Percentiles rank a stretch among this genome's conserved stretches.
Evolutionary conservation across 2,888 invertebrate genomes (phyloP).

Genomic region (Anagyrus pseudococci): DNA sequence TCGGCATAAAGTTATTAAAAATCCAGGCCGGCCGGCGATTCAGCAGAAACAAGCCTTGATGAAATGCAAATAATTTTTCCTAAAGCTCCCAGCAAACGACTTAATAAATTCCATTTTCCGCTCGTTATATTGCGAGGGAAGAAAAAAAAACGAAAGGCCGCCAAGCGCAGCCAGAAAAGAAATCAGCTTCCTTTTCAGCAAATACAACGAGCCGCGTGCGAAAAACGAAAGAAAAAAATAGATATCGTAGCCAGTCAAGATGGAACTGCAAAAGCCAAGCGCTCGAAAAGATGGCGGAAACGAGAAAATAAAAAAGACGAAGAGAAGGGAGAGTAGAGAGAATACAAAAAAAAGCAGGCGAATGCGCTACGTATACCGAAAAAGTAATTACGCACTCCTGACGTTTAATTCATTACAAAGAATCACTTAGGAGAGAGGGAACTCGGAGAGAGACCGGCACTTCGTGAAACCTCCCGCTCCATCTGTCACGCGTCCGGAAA

Average conservation of each 20-base stretch:
- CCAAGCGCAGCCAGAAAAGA: no score
- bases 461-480: constrained; percentile 4
- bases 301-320: background rate
- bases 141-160: background rate
- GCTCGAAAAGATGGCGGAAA: background rate
- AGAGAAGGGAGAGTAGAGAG: background rate
- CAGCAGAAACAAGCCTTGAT: background rate
- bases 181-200: background rate
- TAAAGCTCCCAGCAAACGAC: background rate
- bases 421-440: constrained; percentile 15
- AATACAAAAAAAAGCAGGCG: background rate
- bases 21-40: background rate
- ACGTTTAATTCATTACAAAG: constrained; percentile 30
- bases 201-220: background rate
- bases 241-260: no score
- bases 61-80: background rate
- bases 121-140: background rate
- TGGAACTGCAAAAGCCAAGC: background rate
- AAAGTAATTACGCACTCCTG: constrained; percentile 29
- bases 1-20: background rate
- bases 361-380: background rate
- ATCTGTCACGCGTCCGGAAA: background rate
- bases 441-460: background rate
- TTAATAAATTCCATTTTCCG: background rate
- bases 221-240: no score